Percentiles rank a stretch among this genome's conserved stretches.
Conservation (phyloP, 2,797 vertebrate genomes). For the Pangasius djambal region DNA sequence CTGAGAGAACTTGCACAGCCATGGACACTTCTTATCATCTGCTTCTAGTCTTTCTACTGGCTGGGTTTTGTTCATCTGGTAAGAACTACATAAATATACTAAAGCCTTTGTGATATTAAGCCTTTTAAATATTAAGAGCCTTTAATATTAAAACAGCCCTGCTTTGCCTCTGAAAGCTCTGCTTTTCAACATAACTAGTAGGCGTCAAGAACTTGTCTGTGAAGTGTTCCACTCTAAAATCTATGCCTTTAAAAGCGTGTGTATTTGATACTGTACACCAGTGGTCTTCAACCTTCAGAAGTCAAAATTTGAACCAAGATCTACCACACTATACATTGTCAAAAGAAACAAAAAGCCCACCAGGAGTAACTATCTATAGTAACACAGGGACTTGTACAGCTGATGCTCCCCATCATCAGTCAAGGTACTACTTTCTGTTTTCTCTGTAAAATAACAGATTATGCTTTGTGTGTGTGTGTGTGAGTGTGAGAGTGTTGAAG, state of each 20-base stretch:
- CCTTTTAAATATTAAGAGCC: not conserved
- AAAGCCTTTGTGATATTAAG: not conserved
- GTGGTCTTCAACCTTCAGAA: not conserved
- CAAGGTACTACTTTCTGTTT: not conserved
- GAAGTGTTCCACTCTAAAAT: not conserved
- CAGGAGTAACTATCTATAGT: not conserved
- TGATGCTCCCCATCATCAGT: not conserved
- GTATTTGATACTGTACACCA: not conserved
- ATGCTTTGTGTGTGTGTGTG: too few relatives aligned
- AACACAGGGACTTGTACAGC: not conserved
- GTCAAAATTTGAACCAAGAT: not conserved
- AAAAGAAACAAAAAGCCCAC: not conserved
- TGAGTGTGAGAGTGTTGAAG: too few relatives aligned
- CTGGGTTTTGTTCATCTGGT: slow-evolving; percentile 52
- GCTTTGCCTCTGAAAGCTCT: slow-evolving; percentile 1
- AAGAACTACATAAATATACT: slow-evolving; percentile 41
- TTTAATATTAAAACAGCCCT: not conserved
- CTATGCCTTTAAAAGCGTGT: not conserved
- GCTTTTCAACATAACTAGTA: not conserved
- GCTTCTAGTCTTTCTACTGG: slow-evolving; percentile 44
- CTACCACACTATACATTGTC: not conserved
- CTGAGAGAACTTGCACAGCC: slow-evolving; percentile 42
- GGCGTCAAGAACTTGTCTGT: not conserved
- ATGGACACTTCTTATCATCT: slow-evolving; percentile 50
- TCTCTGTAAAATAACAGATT: not conserved